These are phyloP conservation scores for Ophion slaviceki DNA, from an alignment of 2,888 invertebrate genomes.

Conservation along the genomic window DNA sequence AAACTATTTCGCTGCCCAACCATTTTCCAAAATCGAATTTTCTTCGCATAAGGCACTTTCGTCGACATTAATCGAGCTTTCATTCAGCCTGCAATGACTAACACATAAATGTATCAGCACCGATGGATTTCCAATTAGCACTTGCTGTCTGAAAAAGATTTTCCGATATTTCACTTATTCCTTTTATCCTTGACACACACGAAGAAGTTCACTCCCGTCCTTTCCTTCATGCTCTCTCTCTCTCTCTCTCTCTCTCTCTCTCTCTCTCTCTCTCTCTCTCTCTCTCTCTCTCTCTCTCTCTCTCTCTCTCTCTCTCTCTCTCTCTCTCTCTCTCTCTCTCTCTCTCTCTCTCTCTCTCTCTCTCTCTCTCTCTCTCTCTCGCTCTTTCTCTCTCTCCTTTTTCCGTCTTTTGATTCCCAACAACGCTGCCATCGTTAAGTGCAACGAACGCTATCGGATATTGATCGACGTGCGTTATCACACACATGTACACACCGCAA, in stretches of 20 bases:
- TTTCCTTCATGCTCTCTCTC: not conserved
- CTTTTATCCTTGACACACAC: not conserved
- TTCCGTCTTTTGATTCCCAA: constrained; percentile 27
- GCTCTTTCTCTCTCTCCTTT: too few species aligned
- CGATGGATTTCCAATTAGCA: not conserved
- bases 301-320: too few species aligned
- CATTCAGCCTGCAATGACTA: not conserved
- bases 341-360: too few species aligned
- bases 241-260: too few species aligned
- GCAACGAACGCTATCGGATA: constrained; percentile 50
- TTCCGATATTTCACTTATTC: constrained; percentile 24
- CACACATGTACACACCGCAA: not conserved
- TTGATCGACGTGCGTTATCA: constrained; percentile 51
- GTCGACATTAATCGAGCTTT: not conserved
- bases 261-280: too few species aligned
- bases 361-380: too few species aligned
- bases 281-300: too few species aligned
- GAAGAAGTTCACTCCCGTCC: not conserved
- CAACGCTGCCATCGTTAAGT: constrained; percentile 24
- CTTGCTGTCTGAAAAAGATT: not conserved
- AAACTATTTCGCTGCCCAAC: too few species aligned
- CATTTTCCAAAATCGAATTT: not conserved
- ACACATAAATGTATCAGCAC: not conserved
- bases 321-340: too few species aligned
- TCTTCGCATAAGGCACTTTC: not conserved